Evolutionary conservation across 2,113 vertebrate species (phyloP), one percentile per base, ranked within the genome.

Genomic region (Ploceus nigricollis): DNA sequence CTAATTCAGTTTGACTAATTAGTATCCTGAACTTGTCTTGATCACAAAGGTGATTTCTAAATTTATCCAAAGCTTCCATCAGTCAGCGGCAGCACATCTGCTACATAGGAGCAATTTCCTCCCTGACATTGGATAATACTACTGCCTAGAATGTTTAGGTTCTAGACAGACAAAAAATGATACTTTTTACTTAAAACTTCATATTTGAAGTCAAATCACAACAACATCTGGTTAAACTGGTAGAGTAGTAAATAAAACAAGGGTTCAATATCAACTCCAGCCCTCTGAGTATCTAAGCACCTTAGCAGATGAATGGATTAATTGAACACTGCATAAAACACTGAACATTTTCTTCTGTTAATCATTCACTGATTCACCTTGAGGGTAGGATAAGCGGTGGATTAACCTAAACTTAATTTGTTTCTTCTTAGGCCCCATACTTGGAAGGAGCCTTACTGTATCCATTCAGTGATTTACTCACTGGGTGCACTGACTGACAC

Each of bases 311-410:
- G 78, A 96, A 95, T 95, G 70, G 89, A 94, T 95, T 96, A 94
- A 93, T 95, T 94, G 93, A 96, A 93, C 78, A 69, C 35, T 70
- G 83, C 54, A 84, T 94, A 79, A 87, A 85, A 73, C 81, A 75
- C 75, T 69, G 81, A 96, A 82, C 78, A 64, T 94, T 94, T 82
- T 95, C 85, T 94, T 82, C 50, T 81, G 82, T 88, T 96, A 95
- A 90, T 96, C 91, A 75, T 83, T 94, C 64, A 69, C 87, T 94
- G 81, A 96, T 91, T 96, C 90, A 81, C 95, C 95, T 95, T 82
- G 82, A 88, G 92, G 94, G 89, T 81, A 84, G 83, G 78, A 90
- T 94, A 96, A 94, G 53, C 0, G 24, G 51, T 81, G 82, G 90
- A 95, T 94, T 94, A 96, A 87, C 65, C 82, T 85, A 76, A 95